Percentiles rank a stretch among this genome's conserved stretches.
Evolutionary conservation across 2,888 invertebrate genomes (phyloP).

Genomic region (Sminthurinus aureus): DNA sequence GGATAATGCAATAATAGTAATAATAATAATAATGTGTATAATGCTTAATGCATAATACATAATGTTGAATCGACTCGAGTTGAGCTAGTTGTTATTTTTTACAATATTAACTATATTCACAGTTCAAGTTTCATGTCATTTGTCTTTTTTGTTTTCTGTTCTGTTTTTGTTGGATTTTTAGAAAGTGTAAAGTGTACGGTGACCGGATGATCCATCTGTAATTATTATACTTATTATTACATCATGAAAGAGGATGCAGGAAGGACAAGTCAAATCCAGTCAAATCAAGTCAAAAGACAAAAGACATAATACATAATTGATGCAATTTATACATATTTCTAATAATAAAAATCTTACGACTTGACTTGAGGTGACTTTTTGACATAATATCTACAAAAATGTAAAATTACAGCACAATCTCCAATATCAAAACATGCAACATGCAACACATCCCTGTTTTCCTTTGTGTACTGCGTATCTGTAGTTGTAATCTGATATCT

Average conservation of each 20-base stretch:
- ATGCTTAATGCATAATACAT: no score
- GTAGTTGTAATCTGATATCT: neutral
- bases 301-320: neutral
- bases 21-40: no score
- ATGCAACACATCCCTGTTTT: neutral
- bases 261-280: neutral
- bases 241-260: neutral
- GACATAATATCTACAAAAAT: neutral
- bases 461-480: neutral
- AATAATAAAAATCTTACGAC: neutral
- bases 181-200: neutral
- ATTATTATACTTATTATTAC: neutral
- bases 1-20: no score
- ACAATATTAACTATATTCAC: slow-evolving; percentile 2
- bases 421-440: neutral
- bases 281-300: no score
- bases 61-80: no score
- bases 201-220: neutral
- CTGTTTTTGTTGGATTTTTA: neutral
- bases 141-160: neutral
- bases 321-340: neutral
- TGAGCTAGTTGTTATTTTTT: neutral
- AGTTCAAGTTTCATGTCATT: slow-evolving; percentile 27
- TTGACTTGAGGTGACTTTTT: neutral
- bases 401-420: neutral